phyloP scores from a whole-genome alignment of 2,888 invertebrate genomes.

The Campoplex nolae region DNA sequence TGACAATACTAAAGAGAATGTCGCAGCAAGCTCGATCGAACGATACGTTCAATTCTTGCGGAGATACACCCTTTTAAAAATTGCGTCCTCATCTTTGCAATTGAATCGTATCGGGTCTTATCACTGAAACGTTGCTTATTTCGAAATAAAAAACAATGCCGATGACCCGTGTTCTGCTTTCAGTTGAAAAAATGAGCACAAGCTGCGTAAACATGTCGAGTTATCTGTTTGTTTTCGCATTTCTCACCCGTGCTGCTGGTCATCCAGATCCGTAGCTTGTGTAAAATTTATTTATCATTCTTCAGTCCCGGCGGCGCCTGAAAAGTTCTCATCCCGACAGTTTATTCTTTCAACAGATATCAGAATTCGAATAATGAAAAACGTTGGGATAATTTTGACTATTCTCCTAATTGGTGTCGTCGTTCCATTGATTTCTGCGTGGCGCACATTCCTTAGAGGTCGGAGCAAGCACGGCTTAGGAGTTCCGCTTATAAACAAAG shows the following conservation, averaged over 20 bases:
- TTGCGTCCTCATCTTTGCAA: background rate
- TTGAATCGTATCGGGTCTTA: background rate
- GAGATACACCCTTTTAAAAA: constrained; percentile 1
- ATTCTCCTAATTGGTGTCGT: constrained; percentile 32
- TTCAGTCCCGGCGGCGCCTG: constrained; percentile 4
- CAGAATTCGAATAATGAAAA: constrained; percentile 44
- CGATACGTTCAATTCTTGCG: background rate
- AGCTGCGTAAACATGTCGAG: constrained; percentile 2
- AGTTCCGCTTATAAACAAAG: constrained; percentile 70
- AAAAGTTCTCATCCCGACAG: background rate
- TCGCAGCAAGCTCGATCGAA: background rate
- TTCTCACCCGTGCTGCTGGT: background rate
- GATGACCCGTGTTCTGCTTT: constrained; percentile 26
- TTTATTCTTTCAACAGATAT: background rate
- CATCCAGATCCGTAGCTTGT: background rate
- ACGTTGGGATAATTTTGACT: constrained; percentile 2
- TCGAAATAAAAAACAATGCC: constrained; percentile 16
- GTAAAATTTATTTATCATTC: background rate
- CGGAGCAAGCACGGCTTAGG: constrained; percentile 78
- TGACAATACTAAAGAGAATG: background rate
- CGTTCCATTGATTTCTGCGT: constrained; percentile 63
- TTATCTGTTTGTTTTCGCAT: constrained; percentile 1
- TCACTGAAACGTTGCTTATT: constrained; percentile 17
- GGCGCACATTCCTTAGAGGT: constrained; percentile 78
- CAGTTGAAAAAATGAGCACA: background rate